Percentiles rank a stretch among this genome's conserved stretches.
Conservation (phyloP, 2,797 vertebrate species). For the Oceanodroma leucorhoa region DNA sequence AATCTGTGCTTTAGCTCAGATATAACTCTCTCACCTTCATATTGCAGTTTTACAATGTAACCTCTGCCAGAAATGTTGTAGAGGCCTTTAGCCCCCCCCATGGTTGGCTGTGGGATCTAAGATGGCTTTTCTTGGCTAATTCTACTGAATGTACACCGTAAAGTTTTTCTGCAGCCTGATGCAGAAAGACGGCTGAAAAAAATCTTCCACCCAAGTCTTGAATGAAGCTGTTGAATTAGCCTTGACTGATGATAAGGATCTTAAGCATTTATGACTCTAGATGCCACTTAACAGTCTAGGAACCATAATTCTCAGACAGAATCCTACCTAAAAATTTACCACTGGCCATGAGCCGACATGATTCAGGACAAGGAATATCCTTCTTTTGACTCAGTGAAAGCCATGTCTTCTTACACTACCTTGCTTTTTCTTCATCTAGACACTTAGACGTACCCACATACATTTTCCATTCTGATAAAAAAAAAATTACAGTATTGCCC, state of each 20-base stretch:
- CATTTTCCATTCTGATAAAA: background rate
- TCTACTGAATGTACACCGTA: background rate
- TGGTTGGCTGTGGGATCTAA: background rate
- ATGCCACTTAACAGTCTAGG: background rate
- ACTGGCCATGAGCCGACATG: rapidly evolving
- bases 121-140: background rate
- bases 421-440: too few species aligned
- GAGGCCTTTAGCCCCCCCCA: rapidly evolving
- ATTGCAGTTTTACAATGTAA: background rate
- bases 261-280: background rate
- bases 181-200: background rate
- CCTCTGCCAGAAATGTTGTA: background rate
- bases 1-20: background rate
- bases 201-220: background rate
- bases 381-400: background rate
- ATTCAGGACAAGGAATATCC: background rate
- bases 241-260: rapidly evolving
- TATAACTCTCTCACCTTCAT: background rate
- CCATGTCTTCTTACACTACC: background rate
- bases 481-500: background rate
- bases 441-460: too few species aligned
- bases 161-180: background rate
- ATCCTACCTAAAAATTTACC: background rate
- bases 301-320: background rate
- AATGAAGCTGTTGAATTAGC: background rate